Percentiles rank a stretch among this genome's conserved stretches.
These are phyloP conservation scores for Heterohyrax brucei DNA, from an alignment of 2,797 vertebrate genomes.

Conservation along the genomic window DNA sequence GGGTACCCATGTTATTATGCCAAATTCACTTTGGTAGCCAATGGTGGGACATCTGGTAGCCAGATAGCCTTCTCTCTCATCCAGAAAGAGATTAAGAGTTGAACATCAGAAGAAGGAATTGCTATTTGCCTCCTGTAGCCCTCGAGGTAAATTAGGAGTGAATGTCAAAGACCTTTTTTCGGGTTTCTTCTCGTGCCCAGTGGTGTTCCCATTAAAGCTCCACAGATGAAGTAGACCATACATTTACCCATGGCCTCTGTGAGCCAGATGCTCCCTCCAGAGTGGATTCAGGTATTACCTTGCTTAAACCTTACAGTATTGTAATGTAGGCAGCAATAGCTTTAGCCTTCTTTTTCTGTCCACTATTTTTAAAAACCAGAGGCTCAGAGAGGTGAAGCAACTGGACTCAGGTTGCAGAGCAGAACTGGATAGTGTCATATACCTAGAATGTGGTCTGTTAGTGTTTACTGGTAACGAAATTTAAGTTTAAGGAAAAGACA, in stretches of 20 bases:
- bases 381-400: neutral
- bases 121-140: neutral
- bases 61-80: neutral
- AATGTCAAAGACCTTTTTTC: neutral
- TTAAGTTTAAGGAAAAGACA: neutral
- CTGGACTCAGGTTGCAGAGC: neutral
- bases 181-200: neutral
- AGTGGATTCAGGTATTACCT: neutral
- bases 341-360: neutral
- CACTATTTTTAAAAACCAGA: conserved; percentile 20
- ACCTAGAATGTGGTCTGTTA: neutral
- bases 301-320: neutral
- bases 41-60: neutral
- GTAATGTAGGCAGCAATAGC: too few species aligned
- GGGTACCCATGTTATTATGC: neutral
- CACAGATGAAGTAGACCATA: accelerated
- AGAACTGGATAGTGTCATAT: neutral
- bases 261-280: neutral
- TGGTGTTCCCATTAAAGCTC: neutral
- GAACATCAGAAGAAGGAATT: neutral
- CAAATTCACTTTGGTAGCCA: neutral
- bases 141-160: neutral
- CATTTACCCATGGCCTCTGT: accelerated
- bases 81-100: neutral
- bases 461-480: neutral